Evolutionary conservation across 2,888 invertebrate species (phyloP).

Genomic region (Nephrocerus scutellatus): DNA sequence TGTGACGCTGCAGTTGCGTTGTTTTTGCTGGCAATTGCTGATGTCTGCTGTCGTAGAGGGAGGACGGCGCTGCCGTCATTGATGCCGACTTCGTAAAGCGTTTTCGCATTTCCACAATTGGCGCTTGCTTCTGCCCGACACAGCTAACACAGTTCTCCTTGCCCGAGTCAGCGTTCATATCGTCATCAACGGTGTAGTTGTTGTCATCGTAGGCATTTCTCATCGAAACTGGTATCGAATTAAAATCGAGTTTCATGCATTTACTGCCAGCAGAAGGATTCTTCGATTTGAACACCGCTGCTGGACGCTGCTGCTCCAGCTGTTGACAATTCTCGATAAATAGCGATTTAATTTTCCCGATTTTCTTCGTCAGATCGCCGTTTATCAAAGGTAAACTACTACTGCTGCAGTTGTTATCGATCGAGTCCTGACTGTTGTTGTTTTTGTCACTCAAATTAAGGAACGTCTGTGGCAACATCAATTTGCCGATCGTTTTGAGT

Average conservation of each 20-base stretch:
- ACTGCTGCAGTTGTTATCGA: conserved; percentile 16
- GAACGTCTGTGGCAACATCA: conserved; percentile 39
- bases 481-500: conserved; percentile 39
- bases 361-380: conserved; percentile 33
- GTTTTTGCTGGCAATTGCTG: conserved; percentile 17
- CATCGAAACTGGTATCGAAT: conserved; percentile 24
- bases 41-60: conserved; percentile 15
- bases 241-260: conserved; percentile 25
- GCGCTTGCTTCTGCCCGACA: conserved; percentile 16
- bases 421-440: conserved; percentile 24
- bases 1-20: conserved; percentile 16
- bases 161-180: conserved; percentile 36
- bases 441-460: conserved; percentile 33
- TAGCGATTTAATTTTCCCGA: conserved; percentile 45
- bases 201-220: conserved; percentile 26
- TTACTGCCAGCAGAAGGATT: conserved; percentile 17
- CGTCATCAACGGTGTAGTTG: conserved; percentile 24
- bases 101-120: conserved; percentile 31
- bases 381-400: too few relatives aligned
- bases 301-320: conserved; percentile 12
- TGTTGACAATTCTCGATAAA: conserved; percentile 40
- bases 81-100: conserved; percentile 25
- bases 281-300: conserved; percentile 19
- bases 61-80: conserved; percentile 25
- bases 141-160: conserved; percentile 38